These are phyloP conservation scores for Hydropsyche betteni DNA, from an alignment of 2,888 invertebrate species.

Conservation along the genomic window DNA sequence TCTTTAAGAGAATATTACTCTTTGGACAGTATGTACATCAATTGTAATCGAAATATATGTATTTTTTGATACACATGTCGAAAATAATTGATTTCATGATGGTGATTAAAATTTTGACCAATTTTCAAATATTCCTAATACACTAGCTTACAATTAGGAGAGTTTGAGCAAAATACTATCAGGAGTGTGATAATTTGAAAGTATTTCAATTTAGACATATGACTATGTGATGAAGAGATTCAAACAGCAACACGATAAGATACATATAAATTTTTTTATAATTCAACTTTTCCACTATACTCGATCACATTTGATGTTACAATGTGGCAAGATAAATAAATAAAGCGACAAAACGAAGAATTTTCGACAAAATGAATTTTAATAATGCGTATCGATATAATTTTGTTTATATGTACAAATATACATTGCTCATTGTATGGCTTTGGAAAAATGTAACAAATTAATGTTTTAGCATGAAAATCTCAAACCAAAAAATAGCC, in stretches of 20 bases:
- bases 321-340: constrained; percentile 48
- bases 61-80: constrained; percentile 13
- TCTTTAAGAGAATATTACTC: constrained; percentile 27
- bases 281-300: too few relatives aligned
- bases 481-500: not conserved
- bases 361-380: constrained; percentile 1
- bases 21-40: constrained; percentile 15
- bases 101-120: constrained; percentile 20
- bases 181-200: constrained; percentile 11
- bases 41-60: not conserved
- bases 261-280: too few relatives aligned
- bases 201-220: too few relatives aligned
- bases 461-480: not conserved
- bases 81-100: not conserved
- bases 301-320: not conserved
- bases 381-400: not conserved
- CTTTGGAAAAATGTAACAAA: not conserved
- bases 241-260: too few relatives aligned
- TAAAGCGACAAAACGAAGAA: not conserved
- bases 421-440: not conserved
- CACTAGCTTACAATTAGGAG: constrained; percentile 45
- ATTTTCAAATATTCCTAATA: constrained; percentile 40
- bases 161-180: constrained; percentile 45
- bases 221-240: too few relatives aligned
- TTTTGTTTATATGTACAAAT: too few relatives aligned